phyloP scores from a whole-genome alignment of 53 echinoderm and acorn worm species.

The Holothuria scabra region DNA sequence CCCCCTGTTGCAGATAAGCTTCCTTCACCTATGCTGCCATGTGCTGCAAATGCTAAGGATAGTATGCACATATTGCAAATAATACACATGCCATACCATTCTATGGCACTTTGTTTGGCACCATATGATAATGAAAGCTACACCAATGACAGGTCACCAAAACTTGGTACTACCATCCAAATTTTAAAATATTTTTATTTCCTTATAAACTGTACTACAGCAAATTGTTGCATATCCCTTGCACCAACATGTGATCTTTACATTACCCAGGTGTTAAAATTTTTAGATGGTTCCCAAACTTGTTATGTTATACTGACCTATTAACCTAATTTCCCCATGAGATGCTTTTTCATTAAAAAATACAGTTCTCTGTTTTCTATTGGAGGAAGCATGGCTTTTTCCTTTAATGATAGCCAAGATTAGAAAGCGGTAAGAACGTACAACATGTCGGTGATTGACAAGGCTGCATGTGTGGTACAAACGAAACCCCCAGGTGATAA shows the following conservation, averaged over 20 bases:
- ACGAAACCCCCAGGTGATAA: constrained; percentile 24
- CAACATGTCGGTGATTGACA: constrained; percentile 12
- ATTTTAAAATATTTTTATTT: no score
- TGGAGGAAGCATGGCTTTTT: neutral
- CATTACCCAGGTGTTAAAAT: constrained; percentile 22
- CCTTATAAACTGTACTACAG: no score
- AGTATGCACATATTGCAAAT: no score
- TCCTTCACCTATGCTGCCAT: no score
- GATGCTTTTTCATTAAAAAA: constrained; percentile 15
- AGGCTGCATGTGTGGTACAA: neutral
- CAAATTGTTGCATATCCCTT: no score
- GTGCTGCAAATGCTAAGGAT: no score
- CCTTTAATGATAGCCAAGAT: neutral
- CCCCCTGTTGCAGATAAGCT: no score
- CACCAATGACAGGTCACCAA: no score
- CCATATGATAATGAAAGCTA: no score
- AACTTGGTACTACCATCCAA: no score
- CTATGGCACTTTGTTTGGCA: no score
- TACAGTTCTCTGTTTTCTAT: neutral
- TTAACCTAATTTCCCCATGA: constrained; percentile 29
- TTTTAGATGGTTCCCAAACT: constrained; percentile 14
- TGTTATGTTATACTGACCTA: constrained; percentile 29
- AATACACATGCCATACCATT: no score
- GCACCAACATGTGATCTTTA: neutral
- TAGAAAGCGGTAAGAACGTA: neutral